Evolutionary conservation across 1,140 invertebrate species (phyloP), one percentile per base, ranked within the genome.

Genomic region (Teleogryllus occipitalis): DNA sequence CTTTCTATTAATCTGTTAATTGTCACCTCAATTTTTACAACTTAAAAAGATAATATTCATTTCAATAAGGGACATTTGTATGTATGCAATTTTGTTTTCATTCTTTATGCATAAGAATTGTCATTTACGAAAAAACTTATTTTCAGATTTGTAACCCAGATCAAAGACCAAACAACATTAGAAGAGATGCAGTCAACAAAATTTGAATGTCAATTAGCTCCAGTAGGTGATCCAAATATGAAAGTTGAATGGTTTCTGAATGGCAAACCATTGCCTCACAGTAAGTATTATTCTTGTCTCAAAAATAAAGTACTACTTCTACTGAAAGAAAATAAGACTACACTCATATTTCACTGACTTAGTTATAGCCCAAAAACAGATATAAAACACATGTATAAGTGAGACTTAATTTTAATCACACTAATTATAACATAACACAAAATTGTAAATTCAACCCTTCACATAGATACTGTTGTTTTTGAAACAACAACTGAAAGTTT

Each of bases 241-340:
- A 97, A 97, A 87, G 94, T 97, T 7, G 95, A 97, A 90, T 98
- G 96, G 96, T 97, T 96, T 90, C 93, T 96, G 84, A 97, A 97
- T 85, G 95, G 95, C 82, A 95, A 96, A 87, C 94, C 96, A 78
- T 86, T 97, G 81, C 88, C 94, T 7, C 93, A 96, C 84, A 97
- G 94, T 95, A 89, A 90, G 92, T 90, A 80, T 80, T 49, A 5
- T 39, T 39, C 5, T 2, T 39, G 27, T 22, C 10, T 27, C 6
- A 46, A 75, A 15, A 7, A 75, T 2, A 12, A 15, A 12, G 39
- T 12, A 27, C 3, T 75, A 15, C 21, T 12, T 3, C 3, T 75
- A 15, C 21, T 7, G 7, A 12, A 75, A 15, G 3, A 3, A 73
- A 73, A 18, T 73, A 73, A 73, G 27, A 39, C 27, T 39, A 39